Base-by-base conservation (phyloP, 2,797 vertebrate genomes). In the Hemibagrus guttatus region DNA sequence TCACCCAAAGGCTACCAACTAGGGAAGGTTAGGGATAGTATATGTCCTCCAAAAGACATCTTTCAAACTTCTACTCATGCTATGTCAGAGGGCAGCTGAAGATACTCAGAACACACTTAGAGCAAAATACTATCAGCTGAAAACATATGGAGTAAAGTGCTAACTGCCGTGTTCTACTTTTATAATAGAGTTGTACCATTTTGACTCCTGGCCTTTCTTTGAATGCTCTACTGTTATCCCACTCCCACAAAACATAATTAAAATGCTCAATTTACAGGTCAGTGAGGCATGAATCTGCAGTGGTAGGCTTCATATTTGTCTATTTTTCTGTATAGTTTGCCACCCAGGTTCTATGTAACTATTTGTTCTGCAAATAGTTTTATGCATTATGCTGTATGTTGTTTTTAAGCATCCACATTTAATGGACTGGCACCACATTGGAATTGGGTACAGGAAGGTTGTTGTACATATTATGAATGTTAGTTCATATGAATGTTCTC, bases 401-500 rank as follows among this genome's bases (percentile, higher is more conserved):
- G 26, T 19, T 35, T 42, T 5, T 59, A 12, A 42, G 72, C 52
- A 4, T 78, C 17, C 17, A 78, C 52, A 56, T 7, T 19, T 56
- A 7, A 9, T 78, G 49, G 58, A 68, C 35, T n/a, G 9, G 31
- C 46, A 68, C 35, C n/a, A 26, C 14, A 52, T 42, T 9, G 46
- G 21, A 72, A 46, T 26, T 80, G 63, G 14, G 39, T 23, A 58
- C 46, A 39, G 14, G 46, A 79, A 54, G 49, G 14, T 6, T 56
- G 28, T 46, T 46, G 78, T 21, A 59, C 35, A 23, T 6, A 35
- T 42, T 80, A 59, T 80, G 58, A 26, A 39, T 42, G 35, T 83
- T 21, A 86, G 72, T 68, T 42, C 79, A 75, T 76, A 74, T 85
- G 39, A 83, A 87, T 85, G 87, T 76, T 76, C n/a, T 76, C n/a